Base-by-base conservation (phyloP, 2,113 vertebrate species). In the Sinosuthora webbiana region DNA sequence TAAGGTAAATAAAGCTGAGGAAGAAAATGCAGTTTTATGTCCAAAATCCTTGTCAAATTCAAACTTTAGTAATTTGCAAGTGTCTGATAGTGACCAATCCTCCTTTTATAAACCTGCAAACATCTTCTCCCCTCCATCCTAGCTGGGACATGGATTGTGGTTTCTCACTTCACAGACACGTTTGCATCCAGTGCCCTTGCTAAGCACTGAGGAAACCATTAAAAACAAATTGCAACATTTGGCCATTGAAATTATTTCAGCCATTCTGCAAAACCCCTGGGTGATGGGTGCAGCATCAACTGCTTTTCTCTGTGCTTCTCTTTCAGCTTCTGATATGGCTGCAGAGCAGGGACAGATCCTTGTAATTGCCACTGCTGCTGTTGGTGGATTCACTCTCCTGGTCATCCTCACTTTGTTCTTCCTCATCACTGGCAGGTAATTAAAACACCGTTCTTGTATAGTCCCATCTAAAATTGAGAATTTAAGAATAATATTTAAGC, bases 391-490 rank as follows among this genome's bases (percentile, higher is more conserved):
- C 96, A 99, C 99, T 35, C 99, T 99, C 57, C 98, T 99, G 15
- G 98, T 99, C 96, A 99, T 99, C 96, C 99, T 99, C 92, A 99
- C 99, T 55, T 98, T 99, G 90, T 99, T 99, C 98, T 99, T 99
- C 97, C 98, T 99, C 83, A 99, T 99, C 97, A 99, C 99, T 30
- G 99, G 99, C 82, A 98, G 99, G 99, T 99, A 99, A 98, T 28
- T 63, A 33, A 87, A 44, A 41, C 21, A 28, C 4, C 24, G 10
- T 68, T 70, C 75, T 71, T 5, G 5, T 83, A 33, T 18, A 39
- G 30, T 83, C 67, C 57, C 25, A 67, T 37, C 24, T 37, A 65
- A 57, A 74, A 39, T n/a, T 37, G 37, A 39, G 25, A 74, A 47
- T n/a, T 79, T 39, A 37, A 41, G 28, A 65, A 17, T 22, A 42